These are phyloP conservation scores for Neoaliturus tenellus DNA, from an alignment of 2,888 invertebrate genomes.

Conservation along the genomic window DNA sequence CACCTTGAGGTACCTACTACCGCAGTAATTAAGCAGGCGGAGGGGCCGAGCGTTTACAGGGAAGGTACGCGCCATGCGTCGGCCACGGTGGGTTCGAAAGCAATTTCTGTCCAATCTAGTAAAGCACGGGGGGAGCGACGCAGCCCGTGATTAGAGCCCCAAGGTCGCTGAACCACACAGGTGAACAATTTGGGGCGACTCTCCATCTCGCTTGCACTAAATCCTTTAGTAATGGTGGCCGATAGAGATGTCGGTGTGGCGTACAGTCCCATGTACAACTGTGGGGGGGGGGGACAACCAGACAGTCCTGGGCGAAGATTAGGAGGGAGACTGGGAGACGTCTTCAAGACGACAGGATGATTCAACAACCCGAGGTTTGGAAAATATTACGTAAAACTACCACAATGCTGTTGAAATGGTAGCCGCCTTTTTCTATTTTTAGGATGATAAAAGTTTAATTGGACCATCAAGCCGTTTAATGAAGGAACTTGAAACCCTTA, in stretches of 20 bases:
- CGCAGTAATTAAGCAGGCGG: constrained; percentile 2
- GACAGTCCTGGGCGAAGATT: no score
- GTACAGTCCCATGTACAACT: no score
- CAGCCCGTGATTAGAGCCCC: constrained; percentile 28
- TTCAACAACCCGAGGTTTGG: no score
- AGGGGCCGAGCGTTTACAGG: not conserved
- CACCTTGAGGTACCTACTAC: constrained; percentile 12
- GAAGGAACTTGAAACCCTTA: no score
- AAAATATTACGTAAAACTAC: no score
- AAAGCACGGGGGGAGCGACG: constrained; percentile 45
- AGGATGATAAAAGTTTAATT: no score
- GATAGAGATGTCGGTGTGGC: constrained; percentile 34
- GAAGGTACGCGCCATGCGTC: not conserved
- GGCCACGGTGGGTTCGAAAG: constrained; percentile 18
- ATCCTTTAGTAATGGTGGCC: constrained; percentile 30
- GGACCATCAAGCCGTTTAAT: no score
- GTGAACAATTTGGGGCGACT: constrained; percentile 49
- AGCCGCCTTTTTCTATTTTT: no score
- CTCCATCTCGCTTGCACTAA: constrained; percentile 32
- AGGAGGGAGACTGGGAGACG: no score
- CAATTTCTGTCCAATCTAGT: constrained; percentile 47
- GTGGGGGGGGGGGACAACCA: no score
- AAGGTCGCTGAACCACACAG: constrained; percentile 49
- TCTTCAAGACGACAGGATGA: no score
- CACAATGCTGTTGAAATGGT: no score